Conservation (phyloP, 2,113 vertebrate genomes). For the Aegypius monachus region DNA sequence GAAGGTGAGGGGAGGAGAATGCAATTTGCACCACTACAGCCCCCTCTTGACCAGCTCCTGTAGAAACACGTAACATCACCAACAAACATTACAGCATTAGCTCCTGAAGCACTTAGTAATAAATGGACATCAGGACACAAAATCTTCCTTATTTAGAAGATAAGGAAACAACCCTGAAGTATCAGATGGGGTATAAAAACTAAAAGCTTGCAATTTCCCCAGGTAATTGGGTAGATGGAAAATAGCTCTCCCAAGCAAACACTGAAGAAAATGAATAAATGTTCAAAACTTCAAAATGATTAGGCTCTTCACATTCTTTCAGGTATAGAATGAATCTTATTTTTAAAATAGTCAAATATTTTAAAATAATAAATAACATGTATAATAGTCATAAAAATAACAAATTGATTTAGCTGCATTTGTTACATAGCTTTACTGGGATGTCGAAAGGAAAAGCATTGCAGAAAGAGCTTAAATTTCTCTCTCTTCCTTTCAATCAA, state of each 20-base stretch:
- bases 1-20: neutral
- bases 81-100: neutral
- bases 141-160: neutral
- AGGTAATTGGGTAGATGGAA: neutral
- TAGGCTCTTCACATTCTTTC: neutral
- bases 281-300: neutral
- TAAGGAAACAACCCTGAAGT: neutral
- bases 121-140: neutral
- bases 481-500: conserved; percentile 88
- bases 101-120: neutral
- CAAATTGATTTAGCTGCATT: conserved; percentile 60
- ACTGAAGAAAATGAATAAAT: neutral
- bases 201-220: neutral
- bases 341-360: neutral
- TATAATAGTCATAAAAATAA: conserved; percentile 35
- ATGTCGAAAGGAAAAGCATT: conserved; percentile 66
- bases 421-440: conserved; percentile 61
- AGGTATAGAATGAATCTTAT: neutral
- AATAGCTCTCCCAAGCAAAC: neutral
- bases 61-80: neutral
- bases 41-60: neutral
- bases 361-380: neutral
- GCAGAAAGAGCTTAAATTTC: conserved; percentile 84
- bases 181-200: neutral
- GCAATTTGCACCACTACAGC: neutral